These are phyloP conservation scores for Cryptoprocta ferox DNA, from an alignment of 2,797 vertebrate species.

Conservation along the genomic window DNA sequence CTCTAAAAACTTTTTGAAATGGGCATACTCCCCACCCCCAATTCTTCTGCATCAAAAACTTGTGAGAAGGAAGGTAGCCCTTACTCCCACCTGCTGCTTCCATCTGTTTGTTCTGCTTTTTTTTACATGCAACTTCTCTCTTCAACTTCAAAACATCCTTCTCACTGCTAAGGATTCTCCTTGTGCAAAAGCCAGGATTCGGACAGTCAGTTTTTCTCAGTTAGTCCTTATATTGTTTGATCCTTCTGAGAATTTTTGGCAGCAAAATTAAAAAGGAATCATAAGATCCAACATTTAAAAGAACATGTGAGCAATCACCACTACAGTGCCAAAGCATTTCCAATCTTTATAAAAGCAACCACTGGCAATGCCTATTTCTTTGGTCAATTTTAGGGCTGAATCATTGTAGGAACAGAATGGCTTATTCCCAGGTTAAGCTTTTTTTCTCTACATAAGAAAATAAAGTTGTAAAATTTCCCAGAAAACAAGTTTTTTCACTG, in stretches of 20 bases:
- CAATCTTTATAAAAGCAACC: neutral
- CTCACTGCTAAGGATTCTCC: neutral
- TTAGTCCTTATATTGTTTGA: neutral
- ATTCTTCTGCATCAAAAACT: neutral
- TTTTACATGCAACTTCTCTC: neutral
- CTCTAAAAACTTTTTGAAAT: neutral
- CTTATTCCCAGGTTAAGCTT: neutral
- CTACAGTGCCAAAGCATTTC: neutral
- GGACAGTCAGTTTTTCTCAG: neutral
- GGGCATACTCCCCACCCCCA: neutral
- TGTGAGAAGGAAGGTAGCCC: neutral
- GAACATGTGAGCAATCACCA: neutral
- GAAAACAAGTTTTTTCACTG: neutral
- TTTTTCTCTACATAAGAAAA: neutral
- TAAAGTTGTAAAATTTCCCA: neutral
- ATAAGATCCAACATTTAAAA: neutral
- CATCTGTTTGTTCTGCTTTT: neutral
- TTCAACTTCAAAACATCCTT: neutral
- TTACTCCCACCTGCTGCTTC: neutral
- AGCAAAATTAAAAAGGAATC: neutral
- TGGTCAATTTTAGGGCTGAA: neutral
- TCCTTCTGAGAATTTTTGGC: conserved; percentile 1
- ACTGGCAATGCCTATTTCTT: neutral
- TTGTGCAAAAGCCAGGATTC: neutral
- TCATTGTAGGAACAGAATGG: neutral